A percentile compares a stretch with the other conserved stretches of the same genome.
These are phyloP conservation scores for Spondyliosoma cantharus DNA, from an alignment of 2,797 vertebrate genomes.

Conservation along the genomic window DNA sequence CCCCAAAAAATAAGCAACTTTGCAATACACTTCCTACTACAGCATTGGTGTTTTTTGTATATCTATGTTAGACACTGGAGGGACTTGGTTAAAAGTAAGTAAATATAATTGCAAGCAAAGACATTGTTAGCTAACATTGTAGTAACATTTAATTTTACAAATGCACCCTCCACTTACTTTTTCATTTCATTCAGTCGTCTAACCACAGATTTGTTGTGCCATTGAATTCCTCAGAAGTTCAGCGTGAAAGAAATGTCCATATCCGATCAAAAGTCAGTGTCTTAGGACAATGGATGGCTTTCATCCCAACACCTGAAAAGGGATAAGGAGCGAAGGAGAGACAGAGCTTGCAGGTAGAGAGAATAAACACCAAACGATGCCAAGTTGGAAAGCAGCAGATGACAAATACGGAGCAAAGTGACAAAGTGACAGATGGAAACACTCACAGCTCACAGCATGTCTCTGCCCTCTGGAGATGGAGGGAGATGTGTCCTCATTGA, in stretches of 20 bases:
- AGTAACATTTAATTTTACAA: too few species aligned
- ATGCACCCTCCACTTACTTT: too few species aligned
- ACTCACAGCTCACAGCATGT: conserved; percentile 34
- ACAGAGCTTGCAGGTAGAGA: neutral
- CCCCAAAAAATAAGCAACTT: too few species aligned
- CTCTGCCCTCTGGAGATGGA: conserved; percentile 12
- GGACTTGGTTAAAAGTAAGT: too few species aligned
- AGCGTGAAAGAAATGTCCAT: neutral
- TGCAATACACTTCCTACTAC: too few species aligned
- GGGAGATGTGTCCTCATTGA: conserved; percentile 40
- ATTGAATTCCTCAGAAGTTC: neutral
- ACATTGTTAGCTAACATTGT: too few species aligned
- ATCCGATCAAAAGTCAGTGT: neutral
- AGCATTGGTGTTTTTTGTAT: too few species aligned
- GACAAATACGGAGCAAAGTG: conserved; percentile 13
- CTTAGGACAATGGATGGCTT: neutral
- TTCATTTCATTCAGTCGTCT: too few species aligned
- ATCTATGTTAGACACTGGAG: too few species aligned
- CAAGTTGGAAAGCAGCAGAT: neutral
- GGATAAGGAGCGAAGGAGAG: neutral
- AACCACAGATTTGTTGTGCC: neutral
- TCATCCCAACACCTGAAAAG: neutral
- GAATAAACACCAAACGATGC: neutral
- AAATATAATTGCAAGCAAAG: too few species aligned
- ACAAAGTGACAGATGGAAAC: conserved; percentile 56